Conservation (phyloP, 1,140 invertebrate genomes). For the Ceratoteleas bidentatus region DNA sequence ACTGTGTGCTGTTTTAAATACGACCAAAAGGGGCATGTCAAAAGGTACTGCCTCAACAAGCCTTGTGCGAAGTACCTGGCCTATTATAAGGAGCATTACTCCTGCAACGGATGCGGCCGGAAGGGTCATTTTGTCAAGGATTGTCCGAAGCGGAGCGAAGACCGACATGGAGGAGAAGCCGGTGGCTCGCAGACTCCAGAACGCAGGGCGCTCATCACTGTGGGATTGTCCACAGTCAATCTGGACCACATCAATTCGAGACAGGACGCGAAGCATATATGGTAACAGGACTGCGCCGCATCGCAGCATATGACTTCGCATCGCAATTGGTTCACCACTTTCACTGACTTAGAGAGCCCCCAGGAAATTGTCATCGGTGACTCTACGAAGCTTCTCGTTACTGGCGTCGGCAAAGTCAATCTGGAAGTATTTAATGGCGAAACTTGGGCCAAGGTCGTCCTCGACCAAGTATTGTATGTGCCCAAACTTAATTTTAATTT, state of each 20-base stretch:
- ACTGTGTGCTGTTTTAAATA: slow-evolving; percentile 42
- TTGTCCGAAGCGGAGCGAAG: slow-evolving; percentile 10
- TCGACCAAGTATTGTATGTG: slow-evolving; percentile 65
- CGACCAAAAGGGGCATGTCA: slow-evolving; percentile 29
- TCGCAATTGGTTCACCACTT: slow-evolving; percentile 44
- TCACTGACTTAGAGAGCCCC: slow-evolving; percentile 31
- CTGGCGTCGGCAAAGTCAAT: slow-evolving; percentile 47
- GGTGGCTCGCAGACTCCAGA: slow-evolving; percentile 1
- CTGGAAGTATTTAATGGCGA: slow-evolving; percentile 59
- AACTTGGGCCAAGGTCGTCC: slow-evolving; percentile 40
- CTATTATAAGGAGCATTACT: slow-evolving; percentile 52
- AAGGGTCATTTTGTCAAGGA: too few species aligned
- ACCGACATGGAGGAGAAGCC: neutral
- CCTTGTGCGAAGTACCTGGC: slow-evolving; percentile 44
- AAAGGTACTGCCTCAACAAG: slow-evolving; percentile 42
- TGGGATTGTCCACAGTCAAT: slow-evolving; percentile 43
- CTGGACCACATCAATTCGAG: slow-evolving; percentile 15
- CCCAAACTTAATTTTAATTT: slow-evolving; percentile 30
- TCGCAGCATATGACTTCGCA: slow-evolving; percentile 61
- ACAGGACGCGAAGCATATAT: neutral
- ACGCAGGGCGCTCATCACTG: slow-evolving; percentile 39
- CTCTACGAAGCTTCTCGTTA: slow-evolving; percentile 31
- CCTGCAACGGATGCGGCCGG: slow-evolving; percentile 34
- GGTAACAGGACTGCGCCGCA: slow-evolving; percentile 65
- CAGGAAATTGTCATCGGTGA: slow-evolving; percentile 52